Percentiles rank a stretch among this genome's conserved stretches.
Evolutionary conservation across 2,888 invertebrate species (phyloP).

Genomic region (Ditylenchus weischeri): DNA sequence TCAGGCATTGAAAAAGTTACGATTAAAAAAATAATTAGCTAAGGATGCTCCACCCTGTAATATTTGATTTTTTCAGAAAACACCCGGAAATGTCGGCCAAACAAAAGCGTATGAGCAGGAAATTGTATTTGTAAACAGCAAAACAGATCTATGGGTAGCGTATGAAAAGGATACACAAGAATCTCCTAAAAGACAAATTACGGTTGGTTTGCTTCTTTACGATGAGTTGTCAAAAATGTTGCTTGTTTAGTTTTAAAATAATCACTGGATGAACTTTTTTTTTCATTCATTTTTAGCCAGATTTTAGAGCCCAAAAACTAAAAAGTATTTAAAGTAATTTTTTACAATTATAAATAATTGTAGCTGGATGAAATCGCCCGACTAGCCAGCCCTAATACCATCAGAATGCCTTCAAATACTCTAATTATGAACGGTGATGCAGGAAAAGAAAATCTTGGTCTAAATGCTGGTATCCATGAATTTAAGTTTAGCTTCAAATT

Average conservation of each 20-base stretch:
- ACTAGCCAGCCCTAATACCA: background rate
- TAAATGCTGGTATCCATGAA: constrained; percentile 25
- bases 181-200: constrained; percentile 16
- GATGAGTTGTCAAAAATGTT: background rate
- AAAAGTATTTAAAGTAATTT: too few relatives aligned
- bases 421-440: constrained; percentile 56
- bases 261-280: too few relatives aligned
- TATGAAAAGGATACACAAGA: background rate
- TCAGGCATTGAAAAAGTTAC: too few relatives aligned
- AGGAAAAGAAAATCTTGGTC: constrained; percentile 68
- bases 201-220: constrained; percentile 10
- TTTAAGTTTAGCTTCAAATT: constrained; percentile 30
- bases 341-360: background rate
- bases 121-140: background rate
- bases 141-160: constrained; percentile 4
- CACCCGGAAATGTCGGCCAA: background rate
- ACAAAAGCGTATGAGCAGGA: constrained; percentile 6
- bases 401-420: background rate
- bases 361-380: constrained; percentile 3
- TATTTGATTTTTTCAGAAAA: constrained; percentile 2
- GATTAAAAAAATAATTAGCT: too few relatives aligned
- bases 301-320: too few relatives aligned
- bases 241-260: too few relatives aligned
- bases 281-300: too few relatives aligned
- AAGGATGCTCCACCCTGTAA: too few relatives aligned